Conservation (phyloP, 2,888 invertebrate genomes). For the Folsomia candida region DNA sequence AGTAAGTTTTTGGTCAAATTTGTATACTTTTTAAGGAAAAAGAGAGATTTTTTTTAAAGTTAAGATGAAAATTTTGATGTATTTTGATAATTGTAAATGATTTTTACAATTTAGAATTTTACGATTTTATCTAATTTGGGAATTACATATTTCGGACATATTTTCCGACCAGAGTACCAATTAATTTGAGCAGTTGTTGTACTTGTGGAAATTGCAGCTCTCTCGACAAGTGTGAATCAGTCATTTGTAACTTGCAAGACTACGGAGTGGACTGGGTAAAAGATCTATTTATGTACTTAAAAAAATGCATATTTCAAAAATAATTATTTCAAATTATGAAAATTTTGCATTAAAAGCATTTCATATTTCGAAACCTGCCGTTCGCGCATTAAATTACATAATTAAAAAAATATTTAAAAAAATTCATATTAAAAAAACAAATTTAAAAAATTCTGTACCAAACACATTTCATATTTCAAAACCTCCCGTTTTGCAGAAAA, state of each 20-base stretch:
- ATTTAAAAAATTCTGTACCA: neutral
- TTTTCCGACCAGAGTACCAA: neutral
- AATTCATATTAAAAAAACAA: neutral
- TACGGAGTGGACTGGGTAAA: constrained; percentile 84
- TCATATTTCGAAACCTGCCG: too few species aligned
- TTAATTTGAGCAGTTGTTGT: constrained; percentile 9
- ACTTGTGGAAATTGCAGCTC: constrained; percentile 63
- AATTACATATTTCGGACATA: too few species aligned
- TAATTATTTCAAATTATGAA: too few species aligned
- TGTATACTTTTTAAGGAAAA: neutral
- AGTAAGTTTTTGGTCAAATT: constrained; percentile 61
- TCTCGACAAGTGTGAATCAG: constrained; percentile 78
- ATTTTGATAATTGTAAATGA: too few species aligned
- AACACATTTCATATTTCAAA: neutral
- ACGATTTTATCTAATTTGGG: too few species aligned
- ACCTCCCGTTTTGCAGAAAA: neutral
- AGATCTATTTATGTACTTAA: too few species aligned
- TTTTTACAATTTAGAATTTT: too few species aligned
- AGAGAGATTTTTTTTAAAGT: too few species aligned
- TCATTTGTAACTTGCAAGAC: constrained; percentile 72
- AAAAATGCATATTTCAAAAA: too few species aligned
- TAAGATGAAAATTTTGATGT: too few species aligned
- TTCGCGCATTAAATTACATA: too few species aligned
- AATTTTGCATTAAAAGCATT: neutral
- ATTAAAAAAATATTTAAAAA: too few species aligned